Percentiles rank a stretch among this genome's conserved stretches.
phyloP scores from a whole-genome alignment of 2,888 invertebrate species.

The Blomia tropicalis region DNA sequence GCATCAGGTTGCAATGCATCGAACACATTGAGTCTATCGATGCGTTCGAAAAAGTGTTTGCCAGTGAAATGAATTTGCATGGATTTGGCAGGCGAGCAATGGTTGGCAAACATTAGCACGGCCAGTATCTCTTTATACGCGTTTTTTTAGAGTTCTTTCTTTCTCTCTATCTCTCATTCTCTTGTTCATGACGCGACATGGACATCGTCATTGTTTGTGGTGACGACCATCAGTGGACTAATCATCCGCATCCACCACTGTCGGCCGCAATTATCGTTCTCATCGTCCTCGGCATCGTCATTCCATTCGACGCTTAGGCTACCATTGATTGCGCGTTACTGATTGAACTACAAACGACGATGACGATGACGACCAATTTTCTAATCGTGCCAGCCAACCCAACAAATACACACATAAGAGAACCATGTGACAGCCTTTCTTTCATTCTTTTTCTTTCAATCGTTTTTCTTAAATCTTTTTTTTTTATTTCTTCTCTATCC shows the following conservation, averaged over 20 bases:
- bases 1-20: not conserved
- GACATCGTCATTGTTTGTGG: not conserved
- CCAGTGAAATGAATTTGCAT: not conserved
- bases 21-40: not conserved
- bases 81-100: not conserved
- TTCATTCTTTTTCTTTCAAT: too few relatives aligned
- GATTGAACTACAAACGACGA: constrained; percentile 11
- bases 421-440: too few relatives aligned
- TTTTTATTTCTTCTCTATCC: too few relatives aligned
- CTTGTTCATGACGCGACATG: too few relatives aligned
- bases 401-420: not conserved
- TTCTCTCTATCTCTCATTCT: too few relatives aligned
- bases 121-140: too few relatives aligned
- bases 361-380: constrained; percentile 7
- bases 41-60: not conserved
- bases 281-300: not conserved
- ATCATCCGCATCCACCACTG: constrained; percentile 15
- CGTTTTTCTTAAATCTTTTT: too few relatives aligned
- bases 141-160: too few relatives aligned
- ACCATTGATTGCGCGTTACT: constrained; percentile 14
- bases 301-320: not conserved
- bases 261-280: constrained; percentile 13
- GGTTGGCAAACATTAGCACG: constrained; percentile 9
- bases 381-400: not conserved
- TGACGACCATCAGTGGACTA: constrained; percentile 12